Evolutionary conservation across 2,888 invertebrate genomes (phyloP), one percentile per base, ranked within the genome.

Genomic region (Lacanobia oleracea): DNA sequence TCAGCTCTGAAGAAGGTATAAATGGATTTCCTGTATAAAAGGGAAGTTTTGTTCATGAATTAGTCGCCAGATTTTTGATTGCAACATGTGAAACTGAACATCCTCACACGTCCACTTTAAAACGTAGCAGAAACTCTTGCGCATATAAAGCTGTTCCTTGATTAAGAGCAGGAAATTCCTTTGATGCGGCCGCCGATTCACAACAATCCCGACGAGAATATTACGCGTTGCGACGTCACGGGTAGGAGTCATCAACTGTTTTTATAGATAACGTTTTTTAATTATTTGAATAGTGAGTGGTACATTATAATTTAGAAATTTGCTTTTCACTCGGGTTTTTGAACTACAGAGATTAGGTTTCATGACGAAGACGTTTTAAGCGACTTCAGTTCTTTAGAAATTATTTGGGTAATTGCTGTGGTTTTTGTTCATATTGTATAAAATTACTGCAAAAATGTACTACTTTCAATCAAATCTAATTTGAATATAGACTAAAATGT

Each of bases 131-230:
- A 91, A 84, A 78, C 87, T 87, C 85, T 87, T 88, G 87, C 89
- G 90, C 89, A 88, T 92, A 91, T 92, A 90, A 90, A 93, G 90
- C 88, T 88, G 88, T 88, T 88, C 90, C 90, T 90, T 92, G 91
- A 93, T 93, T 91, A 88, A 89, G 91, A 90, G 88, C 94, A 93
- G 93, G 93, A 95, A 94, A 94, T 94, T 93, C 94, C 94, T 95
- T 94, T 94, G 94, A 94, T 91, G 91, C 89, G 79, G 78, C 88
- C 86, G 89, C 87, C 90, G 91, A 91, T 92, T 91, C 92, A 91
- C 88, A 92, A 93, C 93, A 93, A 93, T 92, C 89, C 86, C 89
- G 89, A 89, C 88, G 92, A 92, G 93, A 94, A 93, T 92, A 93
- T 93, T 91, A 91, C 89, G 88, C 83, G 75, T 78, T 69, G 81